Evolutionary conservation across 2,797 vertebrate genomes (phyloP), one percentile per base, ranked within the genome.

Genomic region (Kryptopterus vitreolus): DNA sequence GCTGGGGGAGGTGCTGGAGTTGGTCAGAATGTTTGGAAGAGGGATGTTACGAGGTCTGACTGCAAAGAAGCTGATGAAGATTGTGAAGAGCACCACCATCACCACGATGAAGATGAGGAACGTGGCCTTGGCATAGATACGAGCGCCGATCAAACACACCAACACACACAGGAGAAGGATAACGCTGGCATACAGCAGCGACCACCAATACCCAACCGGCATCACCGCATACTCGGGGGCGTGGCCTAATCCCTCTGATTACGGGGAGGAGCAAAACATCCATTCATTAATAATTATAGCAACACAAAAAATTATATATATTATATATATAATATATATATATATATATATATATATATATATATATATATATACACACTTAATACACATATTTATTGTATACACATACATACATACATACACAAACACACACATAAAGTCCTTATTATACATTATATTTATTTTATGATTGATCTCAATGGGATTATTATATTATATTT

Each of bases 41-140:
- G 26, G 3, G 72, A 94, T 81, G 20, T 52, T 61, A 0, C 66
- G 88, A 12, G 94, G 94, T 2, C 0, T 18, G 0, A 95, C 94
- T 0, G 92, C 88, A 0, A 98, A 97, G 88, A 97, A 97, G 86
- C 95, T 97, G 89, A 96, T 20, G 18, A 96, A 95, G 85, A 97
- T 87, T 52, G 93, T 95, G 82, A 77, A 90, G 87, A 97, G 88
- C 65, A 95, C 95, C 1, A 89, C 86, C 38, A 94, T 92, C 5
- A 97, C 96, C 1, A 96, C 85, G 78, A 97, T 85, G 89, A 97
- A 97, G 91, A 97, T 97, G 86, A 97, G 79, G 89, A 97, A 97
- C 29, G 95, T 95, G 84, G 96, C 95, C 83, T 95, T 96, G 86
- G 96, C 95, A 0, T 97, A 97, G 90, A 97, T 96, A 86, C 93